phyloP scores from a whole-genome alignment of 2,888 invertebrate species.

The Limnephilus marmoratus region DNA sequence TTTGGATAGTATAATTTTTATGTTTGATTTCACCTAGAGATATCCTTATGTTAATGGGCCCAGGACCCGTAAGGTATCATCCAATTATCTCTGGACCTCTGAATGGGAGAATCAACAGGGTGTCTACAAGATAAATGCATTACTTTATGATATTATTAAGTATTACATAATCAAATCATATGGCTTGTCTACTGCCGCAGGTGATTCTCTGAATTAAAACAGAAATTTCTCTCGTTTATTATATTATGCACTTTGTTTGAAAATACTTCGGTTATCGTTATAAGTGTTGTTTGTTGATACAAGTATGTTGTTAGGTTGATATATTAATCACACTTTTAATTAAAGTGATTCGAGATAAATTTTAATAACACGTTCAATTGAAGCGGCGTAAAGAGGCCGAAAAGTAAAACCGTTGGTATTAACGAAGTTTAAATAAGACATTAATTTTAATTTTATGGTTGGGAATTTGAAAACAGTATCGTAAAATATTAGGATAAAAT shows the following conservation, averaged over 20 bases:
- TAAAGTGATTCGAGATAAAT: slow-evolving; percentile 17
- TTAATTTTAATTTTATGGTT: neutral
- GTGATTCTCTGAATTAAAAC: slow-evolving; percentile 12
- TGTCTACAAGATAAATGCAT: slow-evolving; percentile 34
- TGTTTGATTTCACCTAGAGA: slow-evolving; percentile 40
- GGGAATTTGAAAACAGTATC: neutral
- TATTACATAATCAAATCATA: slow-evolving; percentile 43
- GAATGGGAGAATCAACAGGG: slow-evolving; percentile 37
- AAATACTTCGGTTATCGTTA: neutral
- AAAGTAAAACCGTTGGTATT: neutral
- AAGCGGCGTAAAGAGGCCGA: neutral
- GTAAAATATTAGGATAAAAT: neutral
- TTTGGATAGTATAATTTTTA: slow-evolving; percentile 36
- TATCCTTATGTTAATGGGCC: slow-evolving; percentile 37
- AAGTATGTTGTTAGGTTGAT: slow-evolving; percentile 21
- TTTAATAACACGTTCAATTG: slow-evolving; percentile 34
- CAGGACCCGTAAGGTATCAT: slow-evolving; percentile 32
- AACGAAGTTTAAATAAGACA: neutral
- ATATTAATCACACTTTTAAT: slow-evolving; percentile 28
- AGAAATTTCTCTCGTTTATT: slow-evolving; percentile 16
- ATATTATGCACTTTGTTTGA: neutral
- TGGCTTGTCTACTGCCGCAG: neutral
- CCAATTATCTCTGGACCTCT: slow-evolving; percentile 31
- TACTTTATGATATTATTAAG: slow-evolving; percentile 43
- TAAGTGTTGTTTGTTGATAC: slow-evolving; percentile 5